These are phyloP conservation scores for Gastrophryne carolinensis DNA, from an alignment of 2,797 vertebrate species.

Conservation along the genomic window DNA sequence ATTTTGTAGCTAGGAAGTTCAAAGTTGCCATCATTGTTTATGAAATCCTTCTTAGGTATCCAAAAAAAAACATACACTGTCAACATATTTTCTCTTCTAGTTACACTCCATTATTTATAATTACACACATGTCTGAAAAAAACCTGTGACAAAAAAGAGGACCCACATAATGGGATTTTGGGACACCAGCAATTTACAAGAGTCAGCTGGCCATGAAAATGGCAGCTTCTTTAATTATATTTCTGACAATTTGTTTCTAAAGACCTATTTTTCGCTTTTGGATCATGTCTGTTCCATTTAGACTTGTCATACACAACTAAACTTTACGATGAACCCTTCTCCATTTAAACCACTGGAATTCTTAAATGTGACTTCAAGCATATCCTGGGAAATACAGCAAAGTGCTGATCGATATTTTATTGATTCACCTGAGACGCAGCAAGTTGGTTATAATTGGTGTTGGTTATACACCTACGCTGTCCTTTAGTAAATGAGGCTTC, in stretches of 20 bases:
- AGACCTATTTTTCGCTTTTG: background rate
- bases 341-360: background rate
- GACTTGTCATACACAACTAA: background rate
- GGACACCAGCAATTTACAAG: too few species aligned
- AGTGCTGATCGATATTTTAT: conserved; percentile 10
- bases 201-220: too few species aligned
- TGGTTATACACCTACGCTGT: background rate
- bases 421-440: conserved; percentile 5
- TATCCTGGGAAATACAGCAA: background rate
- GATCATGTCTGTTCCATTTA: background rate
- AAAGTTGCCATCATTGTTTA: too few species aligned
- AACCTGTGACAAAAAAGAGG: too few species aligned
- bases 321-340: background rate
- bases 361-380: background rate
- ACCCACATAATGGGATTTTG: too few species aligned
- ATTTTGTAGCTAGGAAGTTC: too few species aligned
- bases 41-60: too few species aligned
- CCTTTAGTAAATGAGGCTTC: background rate
- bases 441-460: background rate
- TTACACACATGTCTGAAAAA: too few species aligned
- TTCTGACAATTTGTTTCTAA: background rate
- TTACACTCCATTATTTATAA: too few species aligned
- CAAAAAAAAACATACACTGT: too few species aligned
- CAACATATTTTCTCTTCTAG: too few species aligned
- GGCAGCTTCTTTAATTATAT: too few species aligned